Percentiles rank a stretch among this genome's conserved stretches.
Conservation (phyloP, 2,797 vertebrate species). For the Pangasius larnaudii region DNA sequence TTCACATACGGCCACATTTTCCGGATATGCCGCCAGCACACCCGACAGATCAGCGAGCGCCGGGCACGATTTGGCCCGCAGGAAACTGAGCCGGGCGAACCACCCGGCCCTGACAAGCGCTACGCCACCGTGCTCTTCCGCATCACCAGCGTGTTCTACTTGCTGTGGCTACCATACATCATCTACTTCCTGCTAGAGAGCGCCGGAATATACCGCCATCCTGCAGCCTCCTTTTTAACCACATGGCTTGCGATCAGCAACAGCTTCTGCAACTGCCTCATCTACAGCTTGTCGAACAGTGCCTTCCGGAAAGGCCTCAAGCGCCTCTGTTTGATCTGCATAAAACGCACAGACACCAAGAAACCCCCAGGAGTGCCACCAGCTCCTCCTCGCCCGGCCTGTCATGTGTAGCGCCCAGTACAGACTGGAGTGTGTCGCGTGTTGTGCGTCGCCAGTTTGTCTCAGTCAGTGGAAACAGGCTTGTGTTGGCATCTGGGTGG, state of each 20-base stretch:
- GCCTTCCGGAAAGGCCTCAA: constrained; percentile 96
- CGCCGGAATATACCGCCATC: constrained; percentile 85
- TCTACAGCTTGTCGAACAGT: constrained; percentile 98
- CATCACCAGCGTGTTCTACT: constrained; percentile 97
- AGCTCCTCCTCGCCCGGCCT: constrained; percentile 74
- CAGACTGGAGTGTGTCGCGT: constrained; percentile 50
- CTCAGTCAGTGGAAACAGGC: constrained; percentile 23
- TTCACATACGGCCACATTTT: constrained; percentile 98
- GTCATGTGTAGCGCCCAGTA: constrained; percentile 70
- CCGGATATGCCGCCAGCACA: constrained; percentile 97
- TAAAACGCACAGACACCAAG: constrained; percentile 81
- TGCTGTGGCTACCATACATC: constrained; percentile 98
- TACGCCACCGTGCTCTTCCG: constrained; percentile 96
- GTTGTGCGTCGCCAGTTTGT: constrained; percentile 1
- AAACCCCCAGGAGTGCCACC: constrained; percentile 79
- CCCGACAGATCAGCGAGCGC: constrained; percentile 92
- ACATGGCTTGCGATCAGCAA: constrained; percentile 99
- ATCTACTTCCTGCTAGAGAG: constrained; percentile 97
- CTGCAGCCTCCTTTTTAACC: constrained; percentile 90
- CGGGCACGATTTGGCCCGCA: constrained; percentile 90
- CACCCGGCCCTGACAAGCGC: constrained; percentile 89
- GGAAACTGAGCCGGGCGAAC: constrained; percentile 76
- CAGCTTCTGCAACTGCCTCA: constrained; percentile 99
- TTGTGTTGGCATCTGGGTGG: constrained; percentile 10
- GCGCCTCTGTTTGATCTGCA: constrained; percentile 90